Evolutionary conservation across 2,888 invertebrate genomes (phyloP).

Genomic region (Xylota sylvarum): DNA sequence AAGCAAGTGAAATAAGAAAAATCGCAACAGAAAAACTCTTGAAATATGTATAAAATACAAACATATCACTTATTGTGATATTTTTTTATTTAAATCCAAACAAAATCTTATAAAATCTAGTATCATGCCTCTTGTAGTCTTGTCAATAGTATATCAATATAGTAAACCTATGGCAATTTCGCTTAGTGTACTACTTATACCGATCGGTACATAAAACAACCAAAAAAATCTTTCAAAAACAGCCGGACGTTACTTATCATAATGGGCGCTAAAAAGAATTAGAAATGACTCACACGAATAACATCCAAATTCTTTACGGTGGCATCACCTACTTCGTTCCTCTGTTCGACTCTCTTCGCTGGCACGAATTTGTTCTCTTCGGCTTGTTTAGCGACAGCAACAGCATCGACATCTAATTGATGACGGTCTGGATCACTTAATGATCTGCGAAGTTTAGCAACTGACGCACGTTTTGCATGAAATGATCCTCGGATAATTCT

Average conservation of each 20-base stretch:
- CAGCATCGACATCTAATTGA: constrained; percentile 79
- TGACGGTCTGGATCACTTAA: constrained; percentile 83
- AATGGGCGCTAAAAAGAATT: constrained; percentile 64
- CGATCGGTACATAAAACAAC: constrained; percentile 10
- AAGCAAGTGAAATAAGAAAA: background rate
- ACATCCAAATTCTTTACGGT: constrained; percentile 80
- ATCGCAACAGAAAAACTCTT: constrained; percentile 19
- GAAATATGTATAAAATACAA: background rate
- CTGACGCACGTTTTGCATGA: constrained; percentile 83
- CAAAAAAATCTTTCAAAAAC: constrained; percentile 19
- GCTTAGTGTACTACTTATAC: constrained; percentile 20
- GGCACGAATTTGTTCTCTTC: constrained; percentile 41
- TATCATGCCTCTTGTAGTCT: background rate
- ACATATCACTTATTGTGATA: constrained; percentile 9
- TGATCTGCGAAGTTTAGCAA: constrained; percentile 82
- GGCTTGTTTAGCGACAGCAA: constrained; percentile 22
- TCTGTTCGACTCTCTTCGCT: constrained; percentile 37
- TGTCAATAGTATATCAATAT: background rate
- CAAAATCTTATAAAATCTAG: constrained; percentile 39
- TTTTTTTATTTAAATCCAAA: constrained; percentile 26
- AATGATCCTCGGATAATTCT: constrained; percentile 83
- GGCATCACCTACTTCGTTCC: constrained; percentile 78
- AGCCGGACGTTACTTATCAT: constrained; percentile 17
- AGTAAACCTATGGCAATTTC: constrained; percentile 1
- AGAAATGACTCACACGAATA: constrained; percentile 84